Conservation (phyloP, 2,113 vertebrate species). For the Sebastes schlegelii region DNA sequence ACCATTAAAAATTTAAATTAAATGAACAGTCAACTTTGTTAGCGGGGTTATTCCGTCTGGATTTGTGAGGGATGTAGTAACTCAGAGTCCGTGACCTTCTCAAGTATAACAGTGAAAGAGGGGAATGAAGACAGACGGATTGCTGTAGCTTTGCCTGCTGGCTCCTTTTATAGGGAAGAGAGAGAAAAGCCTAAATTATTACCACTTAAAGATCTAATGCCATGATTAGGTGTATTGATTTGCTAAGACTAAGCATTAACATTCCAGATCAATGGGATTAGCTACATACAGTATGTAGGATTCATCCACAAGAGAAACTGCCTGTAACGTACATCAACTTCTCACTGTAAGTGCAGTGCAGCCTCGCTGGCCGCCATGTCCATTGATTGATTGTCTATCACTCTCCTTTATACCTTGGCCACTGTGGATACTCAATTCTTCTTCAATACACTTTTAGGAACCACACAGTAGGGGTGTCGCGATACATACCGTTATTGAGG, state of each 20-base stretch:
- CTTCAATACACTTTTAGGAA: neutral
- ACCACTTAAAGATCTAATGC: constrained; percentile 49
- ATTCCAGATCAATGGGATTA: constrained; percentile 49
- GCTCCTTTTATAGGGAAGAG: constrained; percentile 25
- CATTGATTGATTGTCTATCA: constrained; percentile 1
- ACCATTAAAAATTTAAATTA: constrained; percentile 52
- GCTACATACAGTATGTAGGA: constrained; percentile 3
- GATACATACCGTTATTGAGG: neutral
- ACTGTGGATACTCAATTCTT: neutral
- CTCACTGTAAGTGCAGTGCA: constrained; percentile 17
- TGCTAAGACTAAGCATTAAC: constrained; percentile 23
- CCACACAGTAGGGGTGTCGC: neutral
- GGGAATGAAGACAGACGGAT: constrained; percentile 48
- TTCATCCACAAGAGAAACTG: constrained; percentile 34
- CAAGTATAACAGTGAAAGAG: constrained; percentile 18
- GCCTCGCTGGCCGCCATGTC: neutral
- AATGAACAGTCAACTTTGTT: constrained; percentile 53
- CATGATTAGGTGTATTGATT: constrained; percentile 58
- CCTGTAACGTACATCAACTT: neutral
- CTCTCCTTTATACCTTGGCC: neutral
- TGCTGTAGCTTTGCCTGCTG: constrained; percentile 13
- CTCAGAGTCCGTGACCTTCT: constrained; percentile 45
- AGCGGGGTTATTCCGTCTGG: constrained; percentile 53
- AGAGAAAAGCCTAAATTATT: constrained; percentile 34
- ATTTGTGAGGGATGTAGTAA: constrained; percentile 43